These are phyloP conservation scores for Furcifer pardalis DNA, from an alignment of 2,797 vertebrate species.

Conservation along the genomic window DNA sequence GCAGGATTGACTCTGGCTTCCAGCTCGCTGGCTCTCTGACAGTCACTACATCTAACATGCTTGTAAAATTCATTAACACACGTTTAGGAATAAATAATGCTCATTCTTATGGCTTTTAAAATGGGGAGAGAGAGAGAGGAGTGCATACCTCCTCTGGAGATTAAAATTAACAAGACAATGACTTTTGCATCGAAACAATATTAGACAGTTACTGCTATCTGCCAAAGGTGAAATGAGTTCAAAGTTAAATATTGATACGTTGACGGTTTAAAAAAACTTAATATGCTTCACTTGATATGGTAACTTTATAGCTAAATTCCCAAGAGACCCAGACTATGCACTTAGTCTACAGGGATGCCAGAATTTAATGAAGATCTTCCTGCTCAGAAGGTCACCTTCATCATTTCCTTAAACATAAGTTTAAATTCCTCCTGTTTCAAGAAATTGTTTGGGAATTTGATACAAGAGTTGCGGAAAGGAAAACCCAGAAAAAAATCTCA, in stretches of 20 bases:
- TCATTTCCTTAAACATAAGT: background rate
- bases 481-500: background rate
- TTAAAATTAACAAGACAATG: constrained; percentile 36
- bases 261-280: background rate
- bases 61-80: constrained; percentile 58
- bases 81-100: constrained; percentile 55
- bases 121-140: background rate
- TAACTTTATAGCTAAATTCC: background rate
- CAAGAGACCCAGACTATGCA: background rate
- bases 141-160: background rate
- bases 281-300: background rate
- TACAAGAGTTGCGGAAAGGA: background rate
- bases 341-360: background rate
- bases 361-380: background rate
- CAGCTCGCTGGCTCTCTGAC: constrained; percentile 42
- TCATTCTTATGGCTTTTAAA: constrained; percentile 45
- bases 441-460: background rate
- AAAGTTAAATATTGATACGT: constrained; percentile 11
- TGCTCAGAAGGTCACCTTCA: background rate
- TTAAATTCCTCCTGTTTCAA: background rate
- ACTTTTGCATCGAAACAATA: constrained; percentile 15
- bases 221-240: background rate
- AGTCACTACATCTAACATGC: constrained; percentile 36
- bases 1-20: constrained; percentile 53
- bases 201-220: background rate